Evolutionary conservation across 2,113 vertebrate species (phyloP).

Genomic region (Hirundichthys speculiger): DNA sequence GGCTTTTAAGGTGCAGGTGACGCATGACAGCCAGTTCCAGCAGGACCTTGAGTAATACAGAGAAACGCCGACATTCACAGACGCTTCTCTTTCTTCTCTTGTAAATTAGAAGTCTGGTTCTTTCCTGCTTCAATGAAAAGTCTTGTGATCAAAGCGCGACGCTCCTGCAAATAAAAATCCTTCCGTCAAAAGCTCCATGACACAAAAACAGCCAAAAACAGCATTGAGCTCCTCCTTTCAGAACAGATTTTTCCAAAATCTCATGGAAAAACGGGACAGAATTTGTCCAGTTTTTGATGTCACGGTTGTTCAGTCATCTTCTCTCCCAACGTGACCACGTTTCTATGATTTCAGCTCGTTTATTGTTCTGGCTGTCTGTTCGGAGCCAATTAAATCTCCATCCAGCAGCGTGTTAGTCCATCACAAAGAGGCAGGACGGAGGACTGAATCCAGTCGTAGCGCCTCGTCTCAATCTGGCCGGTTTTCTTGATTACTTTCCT

Average conservation of each 20-base stretch:
- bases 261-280: constrained; percentile 5
- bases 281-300: constrained; percentile 36
- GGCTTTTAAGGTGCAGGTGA: background rate
- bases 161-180: background rate
- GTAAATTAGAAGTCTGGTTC: constrained; percentile 12
- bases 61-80: constrained; percentile 2
- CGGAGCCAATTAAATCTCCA: constrained; percentile 52
- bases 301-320: constrained; percentile 39
- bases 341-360: constrained; percentile 48
- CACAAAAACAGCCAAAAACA: constrained; percentile 2
- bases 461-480: constrained; percentile 44
- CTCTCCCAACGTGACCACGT: constrained; percentile 18
- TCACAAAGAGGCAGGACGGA: constrained; percentile 29
- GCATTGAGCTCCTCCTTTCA: background rate
- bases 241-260: constrained; percentile 17
- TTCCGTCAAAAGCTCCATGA: constrained; percentile 10
- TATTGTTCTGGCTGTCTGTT: constrained; percentile 45
- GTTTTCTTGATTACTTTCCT: constrained; percentile 35
- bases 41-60: constrained; percentile 9
- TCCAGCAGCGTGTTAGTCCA: constrained; percentile 39
- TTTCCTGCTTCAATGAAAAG: constrained; percentile 14
- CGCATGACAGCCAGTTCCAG: constrained; percentile 4
- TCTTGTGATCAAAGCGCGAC: constrained; percentile 6
- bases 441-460: constrained; percentile 42
- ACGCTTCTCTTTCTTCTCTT: background rate